Base-by-base conservation (phyloP, 2,888 invertebrate species). In the Temnothorax unifasciatus region DNA sequence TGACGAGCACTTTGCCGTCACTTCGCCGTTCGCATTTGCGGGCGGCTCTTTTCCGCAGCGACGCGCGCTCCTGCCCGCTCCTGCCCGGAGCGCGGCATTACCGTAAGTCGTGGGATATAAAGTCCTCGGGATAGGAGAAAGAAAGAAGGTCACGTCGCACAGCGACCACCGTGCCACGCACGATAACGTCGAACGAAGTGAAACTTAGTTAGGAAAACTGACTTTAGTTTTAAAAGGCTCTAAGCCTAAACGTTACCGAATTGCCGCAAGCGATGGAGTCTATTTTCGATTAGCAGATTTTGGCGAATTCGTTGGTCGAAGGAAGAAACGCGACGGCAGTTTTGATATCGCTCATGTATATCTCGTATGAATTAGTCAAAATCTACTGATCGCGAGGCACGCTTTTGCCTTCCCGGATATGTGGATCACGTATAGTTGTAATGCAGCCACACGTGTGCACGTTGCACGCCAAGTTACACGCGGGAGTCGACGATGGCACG, bases 1-100 rank as follows among this genome's bases (percentile, higher is more conserved):
- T 85, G 85, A 89, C 89, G 89, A 88, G 85, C 89, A 90, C 90
- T 89, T 87, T 69, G 69, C 86, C 85, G 34, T 87, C 85, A 47
- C 68, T 82, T 75, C 41, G 64, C 82, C 83, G 59, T 50, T 61
- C 73, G 77, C 44, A 84, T 89, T 83, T 74, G 73, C 79, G 71
- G 44, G 66, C 61, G 59, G 47, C 54, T 76, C 85, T 76, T 82
- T 81, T 82, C 50, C 44, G 34, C 38, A 38, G 52, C 64, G 38
- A 13, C 63, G 29, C 64, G 59, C 79, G 61, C 34, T 77, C 52
- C 18, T 64, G 18, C 34, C 34, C 50, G 47, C 38, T 21, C 54
- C 9, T 9, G 34, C 15, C 9, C 63, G 25, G 61, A 34, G 18
- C 63, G 25, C 47, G 57, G 64, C 77, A 82, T 85, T 84, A 79